phyloP scores from a whole-genome alignment of 2,888 invertebrate species.

The Sturmia bella region DNA sequence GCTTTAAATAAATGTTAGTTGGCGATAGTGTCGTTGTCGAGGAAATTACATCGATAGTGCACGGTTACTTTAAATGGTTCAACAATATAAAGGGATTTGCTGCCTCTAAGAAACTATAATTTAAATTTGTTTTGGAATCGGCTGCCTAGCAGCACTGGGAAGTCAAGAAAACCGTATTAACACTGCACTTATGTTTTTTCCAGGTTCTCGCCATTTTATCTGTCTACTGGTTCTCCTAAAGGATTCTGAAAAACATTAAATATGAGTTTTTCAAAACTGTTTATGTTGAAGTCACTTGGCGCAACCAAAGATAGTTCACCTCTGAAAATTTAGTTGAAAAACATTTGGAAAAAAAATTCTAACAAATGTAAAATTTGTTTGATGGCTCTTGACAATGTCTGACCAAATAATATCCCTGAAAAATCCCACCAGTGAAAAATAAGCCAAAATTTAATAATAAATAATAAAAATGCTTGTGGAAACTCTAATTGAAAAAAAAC shows the following conservation, averaged over 20 bases:
- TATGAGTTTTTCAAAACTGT: neutral
- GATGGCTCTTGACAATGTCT: constrained; percentile 68
- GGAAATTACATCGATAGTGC: no score
- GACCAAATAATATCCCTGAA: constrained; percentile 60
- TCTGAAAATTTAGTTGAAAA: constrained; percentile 23
- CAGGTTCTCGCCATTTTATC: no score
- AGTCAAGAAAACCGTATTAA: no score
- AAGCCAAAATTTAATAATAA: constrained; percentile 53
- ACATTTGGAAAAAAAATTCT: constrained; percentile 47
- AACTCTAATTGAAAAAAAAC: constrained; percentile 23
- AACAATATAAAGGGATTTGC: no score
- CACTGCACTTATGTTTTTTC: no score
- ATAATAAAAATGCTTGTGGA: constrained; percentile 31
- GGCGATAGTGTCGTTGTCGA: no score
- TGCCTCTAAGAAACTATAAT: no score
- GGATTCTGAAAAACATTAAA: neutral
- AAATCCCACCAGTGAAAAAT: constrained; percentile 25
- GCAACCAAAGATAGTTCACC: neutral
- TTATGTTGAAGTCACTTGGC: neutral
- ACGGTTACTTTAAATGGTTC: no score
- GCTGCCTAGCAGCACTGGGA: no score
- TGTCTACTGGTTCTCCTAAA: no score
- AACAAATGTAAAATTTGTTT: constrained; percentile 69
- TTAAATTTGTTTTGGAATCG: no score
- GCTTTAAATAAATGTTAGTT: no score